These are phyloP conservation scores for Microtus pennsylvanicus DNA, from an alignment of 2,113 vertebrate genomes.

Conservation along the genomic window DNA sequence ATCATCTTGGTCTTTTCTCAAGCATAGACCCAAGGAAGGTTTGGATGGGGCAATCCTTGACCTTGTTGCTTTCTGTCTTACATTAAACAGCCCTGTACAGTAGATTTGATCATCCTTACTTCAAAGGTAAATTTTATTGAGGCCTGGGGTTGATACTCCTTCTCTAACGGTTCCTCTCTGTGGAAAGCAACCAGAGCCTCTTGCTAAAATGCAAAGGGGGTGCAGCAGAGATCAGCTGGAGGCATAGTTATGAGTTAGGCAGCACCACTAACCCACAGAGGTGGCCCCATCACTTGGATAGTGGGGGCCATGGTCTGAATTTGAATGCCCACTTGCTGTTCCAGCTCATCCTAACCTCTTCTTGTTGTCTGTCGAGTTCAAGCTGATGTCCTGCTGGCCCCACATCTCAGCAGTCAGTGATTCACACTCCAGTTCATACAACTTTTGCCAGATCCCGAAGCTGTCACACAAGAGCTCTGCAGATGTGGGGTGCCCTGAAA, in stretches of 20 bases:
- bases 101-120: not conserved
- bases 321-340: too few relatives aligned
- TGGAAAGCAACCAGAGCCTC: fast-evolving
- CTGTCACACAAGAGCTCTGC: fast-evolving
- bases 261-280: not conserved
- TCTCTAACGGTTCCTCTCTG: fast-evolving
- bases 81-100: not conserved
- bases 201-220: not conserved
- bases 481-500: fast-evolving
- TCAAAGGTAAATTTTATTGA: not conserved
- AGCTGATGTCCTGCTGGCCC: fast-evolving
- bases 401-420: fast-evolving
- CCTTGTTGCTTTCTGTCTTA: not conserved
- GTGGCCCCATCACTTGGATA: fast-evolving
- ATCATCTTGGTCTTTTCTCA: not conserved
- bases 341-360: fast-evolving
- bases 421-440: not conserved
- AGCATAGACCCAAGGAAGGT: not conserved
- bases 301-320: fast-evolving
- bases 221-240: fast-evolving
- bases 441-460: too few relatives aligned
- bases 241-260: fast-evolving
- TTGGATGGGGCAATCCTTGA: fast-evolving
- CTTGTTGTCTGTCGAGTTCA: not conserved
- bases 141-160: too few relatives aligned